Conservation (phyloP, 2,113 vertebrate species). For the Oriolus oriolus region DNA sequence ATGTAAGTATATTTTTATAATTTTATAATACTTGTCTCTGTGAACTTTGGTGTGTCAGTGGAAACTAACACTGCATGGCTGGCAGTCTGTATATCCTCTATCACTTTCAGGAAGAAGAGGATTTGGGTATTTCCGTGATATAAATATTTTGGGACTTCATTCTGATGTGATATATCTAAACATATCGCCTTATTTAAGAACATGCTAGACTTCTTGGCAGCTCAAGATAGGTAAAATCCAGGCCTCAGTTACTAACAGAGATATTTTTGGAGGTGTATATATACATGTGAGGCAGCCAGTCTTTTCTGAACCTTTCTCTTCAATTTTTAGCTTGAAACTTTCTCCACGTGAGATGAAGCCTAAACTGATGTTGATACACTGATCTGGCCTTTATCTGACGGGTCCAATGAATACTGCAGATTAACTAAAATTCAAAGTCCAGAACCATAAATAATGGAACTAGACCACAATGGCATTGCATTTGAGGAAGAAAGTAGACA, state of each 20-base stretch:
- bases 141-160: constrained; percentile 1
- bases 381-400: neutral
- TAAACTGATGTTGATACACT: neutral
- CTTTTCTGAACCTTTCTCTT: neutral
- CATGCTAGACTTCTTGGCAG: constrained; percentile 12
- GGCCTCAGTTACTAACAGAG: neutral
- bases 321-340: neutral
- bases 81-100: neutral
- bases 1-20: neutral
- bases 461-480: neutral
- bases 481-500: neutral
- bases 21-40: neutral
- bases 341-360: neutral
- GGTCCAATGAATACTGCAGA: neutral
- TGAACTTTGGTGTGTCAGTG: neutral
- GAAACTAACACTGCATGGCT: neutral
- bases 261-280: neutral
- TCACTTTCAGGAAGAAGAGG: neutral
- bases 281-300: neutral
- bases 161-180: constrained; percentile 13
- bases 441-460: neutral
- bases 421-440: neutral
- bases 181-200: neutral
- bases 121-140: neutral
- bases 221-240: constrained; percentile 1